Conservation (phyloP, 2,113 vertebrate species). For the Anhinga rufa region DNA sequence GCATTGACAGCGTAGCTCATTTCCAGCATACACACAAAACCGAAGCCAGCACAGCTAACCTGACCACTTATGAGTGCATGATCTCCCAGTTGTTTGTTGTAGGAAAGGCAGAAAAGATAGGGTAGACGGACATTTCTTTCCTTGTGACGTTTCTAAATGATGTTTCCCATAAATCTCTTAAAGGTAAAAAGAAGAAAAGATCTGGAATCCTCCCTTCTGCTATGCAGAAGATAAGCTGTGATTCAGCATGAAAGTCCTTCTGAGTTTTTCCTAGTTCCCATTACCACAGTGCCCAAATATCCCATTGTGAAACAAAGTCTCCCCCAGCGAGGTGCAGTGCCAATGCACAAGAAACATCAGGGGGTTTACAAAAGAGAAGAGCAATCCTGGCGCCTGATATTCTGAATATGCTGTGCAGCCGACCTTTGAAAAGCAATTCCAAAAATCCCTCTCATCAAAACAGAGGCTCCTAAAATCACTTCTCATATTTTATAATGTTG, state of each 20-base stretch:
- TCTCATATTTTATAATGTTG: neutral
- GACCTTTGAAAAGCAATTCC: conserved; percentile 14
- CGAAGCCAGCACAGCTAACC: neutral
- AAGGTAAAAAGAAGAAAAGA: neutral
- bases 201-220: neutral
- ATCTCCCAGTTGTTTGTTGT: neutral
- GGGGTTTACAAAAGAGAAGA: conserved; percentile 46
- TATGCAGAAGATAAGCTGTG: conserved; percentile 3
- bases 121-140: neutral
- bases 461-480: conserved; percentile 5
- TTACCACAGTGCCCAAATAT: conserved; percentile 33
- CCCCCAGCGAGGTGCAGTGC: conserved; percentile 30
- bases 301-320: conserved; percentile 34
- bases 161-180: neutral
- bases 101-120: neutral
- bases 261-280: neutral
- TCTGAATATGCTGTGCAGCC: neutral
- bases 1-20: neutral
- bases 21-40: neutral
- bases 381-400: conserved; percentile 1
- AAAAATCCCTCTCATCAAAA: conserved; percentile 1
- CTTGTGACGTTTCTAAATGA: neutral
- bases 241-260: neutral
- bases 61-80: neutral
- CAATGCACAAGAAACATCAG: conserved; percentile 8